Evolutionary conservation across 1,140 invertebrate genomes (phyloP), one percentile per base, ranked within the genome.

Genomic region (Gonatopus flavifemur): DNA sequence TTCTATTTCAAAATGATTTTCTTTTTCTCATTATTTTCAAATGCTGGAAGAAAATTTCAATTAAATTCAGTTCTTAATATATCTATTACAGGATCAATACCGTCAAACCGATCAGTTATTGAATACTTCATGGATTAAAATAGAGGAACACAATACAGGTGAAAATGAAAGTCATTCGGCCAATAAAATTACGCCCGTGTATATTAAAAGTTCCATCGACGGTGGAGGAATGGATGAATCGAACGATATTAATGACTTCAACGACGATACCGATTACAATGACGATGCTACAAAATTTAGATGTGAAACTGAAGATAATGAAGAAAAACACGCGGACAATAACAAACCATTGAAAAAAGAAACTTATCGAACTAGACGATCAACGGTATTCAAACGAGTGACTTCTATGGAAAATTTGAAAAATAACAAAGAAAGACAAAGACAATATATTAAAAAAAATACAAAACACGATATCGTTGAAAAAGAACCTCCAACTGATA

Each of bases 321-420:
- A 55, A 31, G 57, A 18, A 12, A 43, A 49, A 41, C 32, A 54
- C 46, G 1, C 49, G 18, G 54, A 46, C 39, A 49, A 43, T 12
- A 54, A 64, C 3, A 63, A 51, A 35, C 15, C 12, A 31, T 16
- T 25, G 4, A 62, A 57, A 33, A 67, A 30, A 10, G 58, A 70
- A 28, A 24, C 35, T 15, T 46, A 55, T 12, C 57, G 62, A 54
- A 54, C 67, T 2, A 55, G 64, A 40, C 61, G 62, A 52, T 35
- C 66, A 8, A 53, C 62, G 1, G 57, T 66, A 47, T 72, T 71
- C 9, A 72, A 71, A 20, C 57, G 69, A 49, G 57, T 71, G 6
- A 74, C 71, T 2, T 72, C 69, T 1, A 72, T 72, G 35, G 66
- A 72, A 40, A 72, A 67, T 45, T 59, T 71, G 32, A 70, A 56